Base-by-base conservation (phyloP, 35 echinoderm and acorn worm species). In the Lytechinus pictus region DNA sequence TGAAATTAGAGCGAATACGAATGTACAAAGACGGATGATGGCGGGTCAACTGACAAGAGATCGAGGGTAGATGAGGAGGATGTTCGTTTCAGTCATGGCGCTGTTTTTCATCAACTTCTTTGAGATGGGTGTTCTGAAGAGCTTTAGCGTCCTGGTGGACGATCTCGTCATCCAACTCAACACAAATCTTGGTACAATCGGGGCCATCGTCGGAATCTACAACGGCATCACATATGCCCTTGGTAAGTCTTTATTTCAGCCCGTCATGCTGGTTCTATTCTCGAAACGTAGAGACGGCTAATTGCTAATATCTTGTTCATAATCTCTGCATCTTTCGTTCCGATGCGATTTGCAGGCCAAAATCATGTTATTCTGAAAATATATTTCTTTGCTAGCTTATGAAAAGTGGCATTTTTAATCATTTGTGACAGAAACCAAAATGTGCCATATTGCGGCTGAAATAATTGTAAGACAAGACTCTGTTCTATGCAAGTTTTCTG, bases 121-220 rank as follows among this genome's bases (percentile, higher is more conserved):
- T 11, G 94, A 72, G 58, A 95, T 95, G 53, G 92, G 92, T 54
- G 54, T 93, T 9, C n/a, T 93, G 29, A 93, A 93, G 54, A 93
- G 92, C 92, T 93, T 93, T 27, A 54, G 92, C 52, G 92, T 93
- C 52, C 92, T 93, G 4, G 92, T 93, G 4, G 92, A 54, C n/a
- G 92, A 93, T 24, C 55, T 93, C 14, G 92, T 93, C 14, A 28
- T 93, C 55, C 92, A 93, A 93, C 54, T 93, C 52, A 54, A 57
- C n/a, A 55, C 92, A 53, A 57, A 57, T 28, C n/a, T 55, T 11
- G 54, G 53, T 27, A 93, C 92, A 27, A 93, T 93, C 53, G 92
- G 92, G 8, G 6, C 27, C 92, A 57, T 93, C 9, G 55, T 93
- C 53, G 92, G 53, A 8, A 93, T 57, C 53, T 93, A 93, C 53